Conservation (phyloP, 2,113 vertebrate species). For the Etia nguti region DNA sequence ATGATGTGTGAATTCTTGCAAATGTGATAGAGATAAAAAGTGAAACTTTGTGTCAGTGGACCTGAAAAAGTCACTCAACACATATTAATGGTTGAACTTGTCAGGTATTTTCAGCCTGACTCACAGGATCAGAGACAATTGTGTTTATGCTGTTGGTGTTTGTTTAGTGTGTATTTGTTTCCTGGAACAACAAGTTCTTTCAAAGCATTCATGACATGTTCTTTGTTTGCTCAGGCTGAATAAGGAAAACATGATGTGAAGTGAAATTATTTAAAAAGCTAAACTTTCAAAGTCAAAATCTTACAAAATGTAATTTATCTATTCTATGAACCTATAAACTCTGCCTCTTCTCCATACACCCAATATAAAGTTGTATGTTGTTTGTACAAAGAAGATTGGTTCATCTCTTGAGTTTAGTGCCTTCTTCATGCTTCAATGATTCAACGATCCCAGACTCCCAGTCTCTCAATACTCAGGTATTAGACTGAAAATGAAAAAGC, state of each 20-base stretch:
- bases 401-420: not conserved
- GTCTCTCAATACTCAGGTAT: not conserved
- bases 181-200: rapidly evolving
- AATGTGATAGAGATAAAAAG: not conserved
- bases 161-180: not conserved
- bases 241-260: not conserved
- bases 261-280: not conserved
- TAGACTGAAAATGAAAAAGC: not conserved
- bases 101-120: too few relatives aligned
- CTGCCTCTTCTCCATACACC: not conserved
- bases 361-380: rapidly evolving
- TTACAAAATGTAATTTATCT: not conserved
- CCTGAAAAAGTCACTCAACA: not conserved
- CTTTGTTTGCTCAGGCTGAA: not conserved
- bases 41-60: not conserved
- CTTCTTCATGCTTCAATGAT: not conserved
- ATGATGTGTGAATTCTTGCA: rapidly evolving
- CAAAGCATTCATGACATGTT: not conserved
- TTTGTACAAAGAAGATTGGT: not conserved
- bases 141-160: rapidly evolving
- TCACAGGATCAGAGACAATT: not conserved
- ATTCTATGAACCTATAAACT: not conserved
- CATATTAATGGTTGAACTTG: not conserved
- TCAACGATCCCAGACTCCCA: not conserved
- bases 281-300: not conserved